Evolutionary conservation across 2,797 vertebrate species (phyloP).

Genomic region (Anniella stebbinsi): DNA sequence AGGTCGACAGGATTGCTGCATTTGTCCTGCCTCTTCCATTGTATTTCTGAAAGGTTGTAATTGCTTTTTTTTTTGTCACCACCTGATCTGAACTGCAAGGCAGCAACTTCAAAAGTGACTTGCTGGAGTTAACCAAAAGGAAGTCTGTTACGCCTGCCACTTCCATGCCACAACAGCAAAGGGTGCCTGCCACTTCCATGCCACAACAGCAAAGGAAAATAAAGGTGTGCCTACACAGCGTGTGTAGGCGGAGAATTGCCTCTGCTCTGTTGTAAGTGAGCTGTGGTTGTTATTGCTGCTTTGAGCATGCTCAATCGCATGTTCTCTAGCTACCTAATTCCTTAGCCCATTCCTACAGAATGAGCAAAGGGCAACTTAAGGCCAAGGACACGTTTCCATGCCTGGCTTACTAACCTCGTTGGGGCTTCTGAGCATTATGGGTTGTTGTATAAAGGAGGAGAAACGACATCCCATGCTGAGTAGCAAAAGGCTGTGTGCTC

Average conservation of each 20-base stretch:
- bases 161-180: neutral
- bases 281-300: neutral
- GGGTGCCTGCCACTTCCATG: neutral
- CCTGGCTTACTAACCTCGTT: too few species aligned
- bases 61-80: constrained; percentile 3
- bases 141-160: too few species aligned
- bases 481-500: neutral
- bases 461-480: neutral
- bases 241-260: neutral
- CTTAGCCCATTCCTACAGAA: neutral
- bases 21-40: neutral
- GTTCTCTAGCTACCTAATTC: neutral
- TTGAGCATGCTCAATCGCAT: neutral
- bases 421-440: too few species aligned
- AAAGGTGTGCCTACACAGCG: neutral
- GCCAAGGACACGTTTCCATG: too few species aligned
- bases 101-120: neutral
- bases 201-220: neutral
- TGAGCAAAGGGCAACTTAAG: neutral
- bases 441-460: neutral
- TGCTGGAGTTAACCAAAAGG: too few species aligned
- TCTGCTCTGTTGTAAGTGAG: neutral
- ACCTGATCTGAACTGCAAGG: neutral
- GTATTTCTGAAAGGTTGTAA: constrained; percentile 6
- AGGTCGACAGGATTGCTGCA: neutral